Evolutionary conservation across 2,888 invertebrate genomes (phyloP), one percentile per base, ranked within the genome.

Genomic region (Apamea anceps): DNA sequence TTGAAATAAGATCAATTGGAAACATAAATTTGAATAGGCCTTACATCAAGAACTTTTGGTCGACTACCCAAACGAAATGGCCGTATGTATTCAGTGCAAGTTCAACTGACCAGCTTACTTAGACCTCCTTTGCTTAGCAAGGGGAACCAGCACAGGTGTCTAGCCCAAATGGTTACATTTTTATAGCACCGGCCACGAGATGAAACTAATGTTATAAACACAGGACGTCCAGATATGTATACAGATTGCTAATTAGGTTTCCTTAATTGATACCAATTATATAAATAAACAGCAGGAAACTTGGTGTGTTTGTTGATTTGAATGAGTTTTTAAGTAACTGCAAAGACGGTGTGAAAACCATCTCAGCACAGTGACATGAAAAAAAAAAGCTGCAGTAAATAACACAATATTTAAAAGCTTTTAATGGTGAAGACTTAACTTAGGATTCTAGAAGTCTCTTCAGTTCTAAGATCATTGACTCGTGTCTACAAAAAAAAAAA

Each of bases 81-180:
- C 85, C 51, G 87, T 91, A 63, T 89, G 91, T 90, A 81, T 48
- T n/a, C 48, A 82, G 15, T 74, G 74, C 75, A 86, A 75, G 78
- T 85, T 85, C 72, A 71, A 71, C 82, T 87, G 85, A 84, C 94
- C 93, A 94, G 87, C 84, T 87, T 87, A 89, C 85, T 75, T 81
- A 88, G 93, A 91, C 74, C 93, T 81, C 73, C 84, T 89, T 88
- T 87, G 81, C 85, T 88, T 81, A 79, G 79, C 84, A 89, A 91
- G 92, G 86, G 85, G 83, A 88, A 87, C 84, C 73, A 86, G 82
- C 51, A 74, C 71, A 87, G 77, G 87, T 90, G 87, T 92, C 93
- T 85, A 77, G 83, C 79, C 85, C 72, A 82, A 91, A 90, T 93
- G 91, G 93, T 91, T 88, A 86, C 78, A 87, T 90, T 90, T 91